Evolutionary conservation across 2,888 invertebrate genomes (phyloP).

Genomic region (Busseola fusca): DNA sequence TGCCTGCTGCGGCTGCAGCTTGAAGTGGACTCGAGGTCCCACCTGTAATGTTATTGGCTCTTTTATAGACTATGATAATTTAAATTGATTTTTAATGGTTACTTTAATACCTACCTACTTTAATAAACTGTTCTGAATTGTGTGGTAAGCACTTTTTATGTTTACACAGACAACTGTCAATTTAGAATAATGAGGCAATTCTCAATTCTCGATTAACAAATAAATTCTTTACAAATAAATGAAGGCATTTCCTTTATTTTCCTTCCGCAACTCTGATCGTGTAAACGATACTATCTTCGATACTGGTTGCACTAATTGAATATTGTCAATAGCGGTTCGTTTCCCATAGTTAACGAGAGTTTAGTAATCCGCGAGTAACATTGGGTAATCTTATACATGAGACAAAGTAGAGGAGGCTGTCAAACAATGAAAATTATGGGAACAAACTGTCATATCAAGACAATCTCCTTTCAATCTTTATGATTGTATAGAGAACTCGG

Average conservation of each 20-base stretch:
- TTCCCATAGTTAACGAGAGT: slow-evolving; percentile 34
- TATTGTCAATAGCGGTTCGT: slow-evolving; percentile 25
- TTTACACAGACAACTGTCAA: background rate
- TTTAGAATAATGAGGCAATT: background rate
- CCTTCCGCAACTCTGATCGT: background rate
- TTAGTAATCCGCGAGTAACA: slow-evolving; percentile 30
- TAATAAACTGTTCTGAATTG: too few relatives aligned
- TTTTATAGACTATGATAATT: background rate
- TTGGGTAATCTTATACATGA: slow-evolving; percentile 31
- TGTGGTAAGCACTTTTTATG: background rate
- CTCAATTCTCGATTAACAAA: background rate
- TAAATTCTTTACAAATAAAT: background rate
- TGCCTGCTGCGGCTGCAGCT: slow-evolving; percentile 84
- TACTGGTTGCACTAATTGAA: slow-evolving; percentile 5
- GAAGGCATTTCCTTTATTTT: too few relatives aligned
- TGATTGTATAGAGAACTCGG: slow-evolving; percentile 21
- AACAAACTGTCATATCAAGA: slow-evolving; percentile 14
- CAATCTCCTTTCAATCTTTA: slow-evolving; percentile 19
- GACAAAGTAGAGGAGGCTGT: slow-evolving; percentile 19
- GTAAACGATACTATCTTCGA: slow-evolving; percentile 1
- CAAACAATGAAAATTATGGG: slow-evolving; percentile 49
- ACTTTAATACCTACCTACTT: background rate
- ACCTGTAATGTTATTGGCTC: slow-evolving; percentile 28
- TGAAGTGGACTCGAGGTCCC: slow-evolving; percentile 90
- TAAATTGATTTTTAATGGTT: background rate